phyloP scores from a whole-genome alignment of 2,888 invertebrate species.

The Acanthacorydalis orientalis region DNA sequence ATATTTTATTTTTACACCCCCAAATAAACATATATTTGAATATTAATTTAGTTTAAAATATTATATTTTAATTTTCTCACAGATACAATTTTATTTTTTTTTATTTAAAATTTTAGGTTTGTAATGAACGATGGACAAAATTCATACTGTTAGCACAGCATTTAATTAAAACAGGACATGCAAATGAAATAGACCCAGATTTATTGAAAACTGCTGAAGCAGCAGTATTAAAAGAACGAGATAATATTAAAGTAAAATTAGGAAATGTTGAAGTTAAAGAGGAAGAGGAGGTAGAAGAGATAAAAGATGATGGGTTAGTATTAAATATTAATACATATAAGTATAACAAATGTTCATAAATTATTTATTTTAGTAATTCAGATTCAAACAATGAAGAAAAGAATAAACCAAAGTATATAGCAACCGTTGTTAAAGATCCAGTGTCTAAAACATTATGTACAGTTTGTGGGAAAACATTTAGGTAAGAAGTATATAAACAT shows the following conservation, averaged over 20 bases:
- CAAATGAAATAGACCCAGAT: constrained; percentile 1
- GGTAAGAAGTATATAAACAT: constrained; percentile 10
- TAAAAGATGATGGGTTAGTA: not conserved
- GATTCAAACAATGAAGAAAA: not conserved
- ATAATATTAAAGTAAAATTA: not conserved
- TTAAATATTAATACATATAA: not conserved
- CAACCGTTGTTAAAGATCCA: constrained; percentile 5
- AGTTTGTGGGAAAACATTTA: constrained; percentile 19
- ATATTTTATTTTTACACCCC: not conserved
- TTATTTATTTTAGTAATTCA: no score
- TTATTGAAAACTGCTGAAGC: not conserved
- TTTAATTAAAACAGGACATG: constrained; percentile 7
- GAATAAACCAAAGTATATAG: constrained; percentile 2
- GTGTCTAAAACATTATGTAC: constrained; percentile 13
- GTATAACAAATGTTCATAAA: not conserved
- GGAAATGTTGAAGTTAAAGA: not conserved
- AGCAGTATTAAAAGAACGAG: not conserved
- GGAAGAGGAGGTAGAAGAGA: not conserved
- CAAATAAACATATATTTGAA: no score
- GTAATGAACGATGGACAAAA: constrained; percentile 7
- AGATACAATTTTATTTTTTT: not conserved
- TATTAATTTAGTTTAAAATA: not conserved
- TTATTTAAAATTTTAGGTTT: constrained; percentile 6
- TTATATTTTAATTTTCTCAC: not conserved
- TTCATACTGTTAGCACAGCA: constrained; percentile 7